Evolutionary conservation across 2,113 vertebrate genomes (phyloP).

Genomic region (Geococcyx californianus): DNA sequence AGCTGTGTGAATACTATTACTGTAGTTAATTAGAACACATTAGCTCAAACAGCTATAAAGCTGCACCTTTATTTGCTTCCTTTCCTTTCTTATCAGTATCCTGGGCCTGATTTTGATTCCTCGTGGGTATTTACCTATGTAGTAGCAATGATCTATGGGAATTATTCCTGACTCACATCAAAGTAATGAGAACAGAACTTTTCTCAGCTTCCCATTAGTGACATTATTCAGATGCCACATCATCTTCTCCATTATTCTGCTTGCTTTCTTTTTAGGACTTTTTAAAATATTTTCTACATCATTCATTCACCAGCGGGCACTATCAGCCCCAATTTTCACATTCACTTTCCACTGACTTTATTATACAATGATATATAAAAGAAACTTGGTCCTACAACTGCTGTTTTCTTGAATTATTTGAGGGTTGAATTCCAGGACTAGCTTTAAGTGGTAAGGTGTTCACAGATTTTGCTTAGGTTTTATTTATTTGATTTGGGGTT

Average conservation of each 20-base stretch:
- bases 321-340: not conserved
- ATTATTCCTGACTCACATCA: not conserved
- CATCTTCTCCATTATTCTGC: not conserved
- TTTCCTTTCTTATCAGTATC: not conserved
- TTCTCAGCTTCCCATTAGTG: not conserved
- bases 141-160: not conserved
- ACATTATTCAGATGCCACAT: not conserved
- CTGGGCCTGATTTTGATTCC: not conserved
- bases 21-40: constrained; percentile 40
- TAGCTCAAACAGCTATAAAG: not conserved
- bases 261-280: not conserved
- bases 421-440: not conserved
- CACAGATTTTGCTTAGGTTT: not conserved
- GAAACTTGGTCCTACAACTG: not conserved
- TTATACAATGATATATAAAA: not conserved
- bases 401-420: not conserved
- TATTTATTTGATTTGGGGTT: not conserved
- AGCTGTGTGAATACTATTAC: constrained; percentile 4
- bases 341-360: not conserved
- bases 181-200: not conserved
- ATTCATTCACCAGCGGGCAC: not conserved
- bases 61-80: not conserved
- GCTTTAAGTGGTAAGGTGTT: not conserved
- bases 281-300: not conserved
- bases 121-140: not conserved